Evolutionary conservation across 2,797 vertebrate genomes (phyloP), one percentile per base, ranked within the genome.

Genomic region (Molothrus aeneus): DNA sequence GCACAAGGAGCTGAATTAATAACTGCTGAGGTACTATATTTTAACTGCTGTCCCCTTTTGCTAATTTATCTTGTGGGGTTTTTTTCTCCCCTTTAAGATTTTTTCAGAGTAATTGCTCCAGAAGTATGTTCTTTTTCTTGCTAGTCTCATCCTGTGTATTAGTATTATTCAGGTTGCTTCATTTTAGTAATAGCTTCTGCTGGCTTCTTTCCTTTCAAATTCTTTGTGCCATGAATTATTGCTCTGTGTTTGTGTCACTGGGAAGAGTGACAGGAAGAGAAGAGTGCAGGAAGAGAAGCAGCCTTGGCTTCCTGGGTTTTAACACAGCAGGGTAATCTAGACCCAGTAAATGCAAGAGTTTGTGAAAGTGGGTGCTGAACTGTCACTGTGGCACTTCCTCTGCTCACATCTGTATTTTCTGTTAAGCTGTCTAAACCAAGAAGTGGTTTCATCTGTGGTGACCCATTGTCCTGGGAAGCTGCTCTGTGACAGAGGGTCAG

Each of bases 31-130:
- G 17, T 70, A 51, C 56, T 92, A 10, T 47, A 4, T 87, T 87
- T 65, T 84, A n/a, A 48, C 22, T 71, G 51, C 47, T 65, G 11
- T 64, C 25, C 10, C 10, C 8, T 69, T 25, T 59, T 85, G 53
- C 63, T 93, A 36, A 43, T 93, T 91, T 56, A 63, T 59, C 51
- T 78, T 87, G 22, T 40, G 54, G 10, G 16, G 2, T 26, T 40
- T 45, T 31, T 81, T 66, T 32, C 11, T 36, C n/a, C 29, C 8
- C 13, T 51, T 87, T 74, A 54, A 63, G 36, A 47, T 80, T 59
- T 94, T 93, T 93, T 92, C 17, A 31, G 22, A 56, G 31, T 82
- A 90, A 73, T 83, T 91, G 25, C 59, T 80, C 70, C 90, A 59
- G 16, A 82, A 90, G 9, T 60, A 26, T 15, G 16, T 80, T 93